Conservation (phyloP, 2,113 vertebrate species). For the Acinonyx jubatus region DNA sequence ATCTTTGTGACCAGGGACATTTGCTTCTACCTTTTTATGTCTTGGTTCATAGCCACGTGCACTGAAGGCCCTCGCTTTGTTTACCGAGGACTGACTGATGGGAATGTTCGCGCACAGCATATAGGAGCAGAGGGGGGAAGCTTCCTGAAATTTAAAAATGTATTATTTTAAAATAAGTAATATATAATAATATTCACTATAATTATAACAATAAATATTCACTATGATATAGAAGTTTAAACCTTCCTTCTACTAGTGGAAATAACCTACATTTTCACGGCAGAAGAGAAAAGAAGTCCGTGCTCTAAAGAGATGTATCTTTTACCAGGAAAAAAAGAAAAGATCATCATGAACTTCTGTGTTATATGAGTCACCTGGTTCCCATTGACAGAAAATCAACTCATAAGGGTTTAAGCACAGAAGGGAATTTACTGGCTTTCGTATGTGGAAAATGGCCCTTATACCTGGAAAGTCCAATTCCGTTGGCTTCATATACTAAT, state of each 20-base stretch:
- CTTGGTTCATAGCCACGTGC: background rate
- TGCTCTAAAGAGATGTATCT: too few relatives aligned
- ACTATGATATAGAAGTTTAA: background rate
- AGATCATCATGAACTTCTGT: background rate
- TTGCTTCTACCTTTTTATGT: background rate
- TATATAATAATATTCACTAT: background rate
- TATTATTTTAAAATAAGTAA: background rate
- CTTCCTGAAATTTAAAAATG: background rate
- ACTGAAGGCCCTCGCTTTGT: background rate
- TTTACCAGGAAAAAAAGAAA: background rate
- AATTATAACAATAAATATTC: background rate
- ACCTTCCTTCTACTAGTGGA: background rate
- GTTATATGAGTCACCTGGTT: background rate
- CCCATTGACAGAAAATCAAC: background rate
- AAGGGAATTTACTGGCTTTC: background rate
- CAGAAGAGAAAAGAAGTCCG: background rate
- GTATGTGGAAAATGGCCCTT: background rate
- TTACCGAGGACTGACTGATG: background rate
- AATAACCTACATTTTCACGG: background rate
- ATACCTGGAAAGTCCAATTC: background rate
- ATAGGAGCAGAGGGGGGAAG: background rate
- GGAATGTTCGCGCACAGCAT: background rate
- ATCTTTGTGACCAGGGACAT: background rate
- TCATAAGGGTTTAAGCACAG: background rate
- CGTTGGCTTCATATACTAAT: background rate